Evolutionary conservation across 2,888 invertebrate species (phyloP), one percentile per base, ranked within the genome.

Genomic region (Xestoiulus laeticollis): DNA sequence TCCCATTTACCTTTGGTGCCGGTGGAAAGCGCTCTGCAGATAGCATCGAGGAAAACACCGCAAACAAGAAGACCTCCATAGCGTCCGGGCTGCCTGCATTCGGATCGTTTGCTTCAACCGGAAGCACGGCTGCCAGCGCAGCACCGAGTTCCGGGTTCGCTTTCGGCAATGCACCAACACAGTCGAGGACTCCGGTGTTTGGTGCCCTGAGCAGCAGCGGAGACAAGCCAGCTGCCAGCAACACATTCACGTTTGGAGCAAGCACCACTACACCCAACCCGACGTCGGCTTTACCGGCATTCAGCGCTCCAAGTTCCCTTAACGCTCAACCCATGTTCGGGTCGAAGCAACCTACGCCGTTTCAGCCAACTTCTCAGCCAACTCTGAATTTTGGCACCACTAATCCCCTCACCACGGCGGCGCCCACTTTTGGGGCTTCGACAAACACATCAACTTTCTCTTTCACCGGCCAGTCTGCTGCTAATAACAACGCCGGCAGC

Each of bases 201-300:
- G 87, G 87, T 85, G 85, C 87, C 16, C 33, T 87, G 33, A 84
- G 84, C 32, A 33, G 38, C 22, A 59, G 85, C 33, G 87, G 38
- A 6, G 68, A 85, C 14, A 87, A 87, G 85, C 33, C 87, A 0
- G 22, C 68, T 16, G 85, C 87, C 22, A 85, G 85, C 30, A 85
- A 85, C 68, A 87, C 87, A 10, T 87, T 87, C 87, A 85, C 53
- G 0, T 87, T 87, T 48, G 85, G 85, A 3, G 33, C 68, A 5
- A 33, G n/a, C n/a, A 33, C n/a, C 26, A 3, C 85, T 32, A 22
- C 85, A 8, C 30, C 85, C 32, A 33, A 48, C 19, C n/a, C 32
- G 12, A 19, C 78, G 1, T 12, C 87, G 0, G 32, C 82, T 38
- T 32, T 32, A 32, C 83, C 83, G 32, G 38, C 83, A 16, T 83